Evolutionary conservation across 2,113 vertebrate genomes (phyloP), one percentile per base, ranked within the genome.

Genomic region (Plectropomus leopardus): DNA sequence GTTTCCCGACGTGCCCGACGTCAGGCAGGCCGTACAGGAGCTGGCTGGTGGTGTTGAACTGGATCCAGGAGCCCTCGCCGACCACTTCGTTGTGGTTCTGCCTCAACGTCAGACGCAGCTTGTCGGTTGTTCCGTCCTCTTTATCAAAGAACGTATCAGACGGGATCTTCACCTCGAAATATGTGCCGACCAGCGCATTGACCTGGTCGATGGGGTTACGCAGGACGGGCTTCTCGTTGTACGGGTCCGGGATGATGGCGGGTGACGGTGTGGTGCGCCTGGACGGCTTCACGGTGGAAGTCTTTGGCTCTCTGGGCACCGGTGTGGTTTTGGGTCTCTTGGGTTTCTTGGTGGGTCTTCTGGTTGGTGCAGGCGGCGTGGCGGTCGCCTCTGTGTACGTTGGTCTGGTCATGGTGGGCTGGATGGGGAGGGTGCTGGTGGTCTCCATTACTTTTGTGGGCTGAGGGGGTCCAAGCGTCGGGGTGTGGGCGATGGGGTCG

Each of bases 101-200:
- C 80, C 96, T 96, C 87, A 99, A 76, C 1, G 96, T 97, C 21
- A 99, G 93, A 72, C 97, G 96, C 53, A 99, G 94, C 75, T 99
- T 98, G 88, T 99, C 98, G 0, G 98, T 99, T 21, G 97, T 98
- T 54, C 98, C 98, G 14, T 99, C 98, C 40, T 99, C 97, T 14
- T 93, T 93, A 82, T 99, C 98, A 0, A 97, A 99, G 94, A 99
- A 99, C 0, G 98, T 99, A 71, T 99, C 98, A 0, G 96, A 95
- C 0, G 98, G 98, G 84, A 99, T 98, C 90, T 99, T 99, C 19
- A 99, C 96, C 83, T 99, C 98, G 0, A 99, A 99, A 67, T 99
- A 99, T 0, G 98, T 99, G 45, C 98, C 98, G 9, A 97, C 96
- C 94, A 97, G 95, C 0, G 98, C 97, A 0, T 96, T 97, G 0